A percentile compares a stretch with the other conserved stretches of the same genome.
Evolutionary conservation across 2,888 invertebrate genomes (phyloP).

Genomic region (Ellobium chinense): DNA sequence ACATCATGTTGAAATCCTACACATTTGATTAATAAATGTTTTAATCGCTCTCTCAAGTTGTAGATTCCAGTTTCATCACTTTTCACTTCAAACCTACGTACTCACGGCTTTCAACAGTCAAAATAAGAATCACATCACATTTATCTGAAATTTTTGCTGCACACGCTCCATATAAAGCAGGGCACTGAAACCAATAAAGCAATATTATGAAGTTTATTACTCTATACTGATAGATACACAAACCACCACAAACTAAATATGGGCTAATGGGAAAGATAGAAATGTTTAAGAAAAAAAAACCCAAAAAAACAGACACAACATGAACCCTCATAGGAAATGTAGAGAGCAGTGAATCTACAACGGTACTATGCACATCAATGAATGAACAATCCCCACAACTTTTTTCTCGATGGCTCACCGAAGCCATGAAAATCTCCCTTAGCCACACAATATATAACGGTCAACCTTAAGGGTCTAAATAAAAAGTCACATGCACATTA

Average conservation of each 20-base stretch:
- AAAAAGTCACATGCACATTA: neutral
- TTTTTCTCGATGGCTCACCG: too few relatives aligned
- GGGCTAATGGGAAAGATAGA: neutral
- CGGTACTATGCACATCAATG: neutral
- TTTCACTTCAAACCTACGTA: too few relatives aligned
- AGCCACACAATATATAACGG: neutral
- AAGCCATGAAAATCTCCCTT: neutral
- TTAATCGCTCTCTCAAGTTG: too few relatives aligned
- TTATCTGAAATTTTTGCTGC: neutral
- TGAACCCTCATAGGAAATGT: neutral
- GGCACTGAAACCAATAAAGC: neutral
- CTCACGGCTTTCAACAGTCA: too few relatives aligned
- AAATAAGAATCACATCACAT: slow-evolving; percentile 16
- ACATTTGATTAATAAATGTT: too few relatives aligned
- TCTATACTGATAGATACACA: slow-evolving; percentile 29
- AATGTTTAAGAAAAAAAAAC: neutral
- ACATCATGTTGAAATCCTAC: too few relatives aligned
- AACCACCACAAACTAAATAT: slow-evolving; percentile 38
- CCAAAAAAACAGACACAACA: neutral
- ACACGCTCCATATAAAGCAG: slow-evolving; percentile 18
- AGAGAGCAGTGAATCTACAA: too few relatives aligned
- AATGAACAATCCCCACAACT: neutral
- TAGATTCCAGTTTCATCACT: too few relatives aligned
- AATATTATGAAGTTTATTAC: slow-evolving; percentile 37
- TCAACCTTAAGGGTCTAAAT: neutral